Percentiles rank a stretch among this genome's conserved stretches.
Evolutionary conservation across 2,797 vertebrate genomes (phyloP).

Genomic region (Myotis pilosus): DNA sequence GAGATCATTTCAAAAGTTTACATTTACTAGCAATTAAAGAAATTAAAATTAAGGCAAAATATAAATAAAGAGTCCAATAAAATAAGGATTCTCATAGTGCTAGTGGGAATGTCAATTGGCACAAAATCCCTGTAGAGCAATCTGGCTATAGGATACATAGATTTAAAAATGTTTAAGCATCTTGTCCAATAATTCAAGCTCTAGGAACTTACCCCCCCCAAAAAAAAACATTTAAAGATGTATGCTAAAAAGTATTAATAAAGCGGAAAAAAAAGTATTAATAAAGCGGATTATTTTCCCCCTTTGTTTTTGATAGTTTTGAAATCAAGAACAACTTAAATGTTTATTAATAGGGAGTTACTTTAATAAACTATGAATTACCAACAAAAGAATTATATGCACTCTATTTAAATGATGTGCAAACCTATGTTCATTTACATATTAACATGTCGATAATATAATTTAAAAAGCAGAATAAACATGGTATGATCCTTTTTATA

Average conservation of each 20-base stretch:
- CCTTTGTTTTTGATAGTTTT: slow-evolving; percentile 19
- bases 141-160: not conserved
- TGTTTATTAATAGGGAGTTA: not conserved
- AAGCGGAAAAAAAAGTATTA: not conserved
- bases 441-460: not conserved
- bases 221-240: not conserved
- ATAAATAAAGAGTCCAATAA: not conserved
- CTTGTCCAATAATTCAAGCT: not conserved
- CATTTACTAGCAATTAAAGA: not conserved
- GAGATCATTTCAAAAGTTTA: slow-evolving; percentile 23
- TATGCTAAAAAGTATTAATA: not conserved
- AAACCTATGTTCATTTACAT: not conserved
- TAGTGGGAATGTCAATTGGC: not conserved
- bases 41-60: not conserved
- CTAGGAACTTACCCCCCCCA: not conserved
- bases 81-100: not conserved
- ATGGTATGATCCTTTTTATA: not conserved
- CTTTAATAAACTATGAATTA: not conserved
- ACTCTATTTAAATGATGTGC: not conserved
- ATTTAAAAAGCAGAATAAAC: slow-evolving; percentile 10
- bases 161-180: slow-evolving; percentile 8
- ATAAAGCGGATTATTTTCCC: not conserved
- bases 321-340: slow-evolving; percentile 52
- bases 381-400: not conserved
- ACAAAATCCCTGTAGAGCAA: not conserved